Conservation (phyloP, 2,113 vertebrate genomes). For the Thalassoma bifasciatum region DNA sequence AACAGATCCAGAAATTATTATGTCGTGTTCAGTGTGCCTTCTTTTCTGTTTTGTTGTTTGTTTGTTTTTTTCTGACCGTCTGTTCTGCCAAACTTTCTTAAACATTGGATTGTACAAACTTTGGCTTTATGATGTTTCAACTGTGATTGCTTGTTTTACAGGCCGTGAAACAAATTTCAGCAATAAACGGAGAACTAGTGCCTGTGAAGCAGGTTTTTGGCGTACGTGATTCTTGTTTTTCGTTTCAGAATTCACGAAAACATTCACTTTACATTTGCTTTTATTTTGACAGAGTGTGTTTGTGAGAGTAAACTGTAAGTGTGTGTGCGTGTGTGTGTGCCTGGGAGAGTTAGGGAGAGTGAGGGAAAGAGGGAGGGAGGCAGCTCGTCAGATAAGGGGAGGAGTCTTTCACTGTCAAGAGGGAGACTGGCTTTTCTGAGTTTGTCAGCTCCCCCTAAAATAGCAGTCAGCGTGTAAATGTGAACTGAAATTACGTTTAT, state of each 20-base stretch:
- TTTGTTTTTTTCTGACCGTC: not conserved
- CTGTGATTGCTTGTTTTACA: not conserved
- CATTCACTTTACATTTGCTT: constrained; percentile 31
- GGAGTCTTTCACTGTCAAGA: constrained; percentile 83
- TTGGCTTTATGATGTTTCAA: not conserved
- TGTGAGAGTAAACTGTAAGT: not conserved
- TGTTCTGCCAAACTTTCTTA: constrained; percentile 1
- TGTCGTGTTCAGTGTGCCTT: not conserved
- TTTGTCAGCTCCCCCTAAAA: constrained; percentile 87
- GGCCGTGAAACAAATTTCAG: not conserved
- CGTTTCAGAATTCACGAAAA: not conserved
- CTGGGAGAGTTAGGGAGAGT: constrained; percentile 33
- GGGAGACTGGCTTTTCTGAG: constrained; percentile 83
- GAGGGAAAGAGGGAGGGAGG: constrained; percentile 35
- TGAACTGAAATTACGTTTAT: constrained; percentile 84
- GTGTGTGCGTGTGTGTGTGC: constrained; percentile 11
- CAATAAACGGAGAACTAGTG: not conserved
- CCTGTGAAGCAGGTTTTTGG: not conserved
- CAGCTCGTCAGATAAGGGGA: constrained; percentile 73
- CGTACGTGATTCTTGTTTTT: not conserved
- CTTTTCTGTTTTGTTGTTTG: not conserved
- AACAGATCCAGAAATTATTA: not conserved
- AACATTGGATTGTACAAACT: not conserved
- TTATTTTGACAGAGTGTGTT: constrained; percentile 39
- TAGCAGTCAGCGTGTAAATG: constrained; percentile 84